Conservation (phyloP, 2,888 invertebrate species). For the Tetranychus truncatus region DNA sequence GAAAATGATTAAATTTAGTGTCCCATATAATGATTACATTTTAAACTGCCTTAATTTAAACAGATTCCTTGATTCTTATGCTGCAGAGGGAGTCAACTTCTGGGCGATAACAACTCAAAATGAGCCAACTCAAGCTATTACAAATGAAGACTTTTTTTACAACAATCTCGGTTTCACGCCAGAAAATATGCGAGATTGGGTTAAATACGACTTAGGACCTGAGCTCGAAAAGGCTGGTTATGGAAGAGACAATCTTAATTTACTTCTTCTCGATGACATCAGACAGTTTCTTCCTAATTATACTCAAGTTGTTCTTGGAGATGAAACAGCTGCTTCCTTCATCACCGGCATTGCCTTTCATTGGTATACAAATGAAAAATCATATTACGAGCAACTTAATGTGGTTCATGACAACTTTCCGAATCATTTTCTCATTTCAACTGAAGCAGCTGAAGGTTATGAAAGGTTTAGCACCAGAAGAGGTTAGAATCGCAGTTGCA, state of each 20-base stretch:
- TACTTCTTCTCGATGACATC: constrained; percentile 53
- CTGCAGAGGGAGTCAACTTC: constrained; percentile 39
- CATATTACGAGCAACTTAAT: not conserved
- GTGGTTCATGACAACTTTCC: constrained; percentile 35
- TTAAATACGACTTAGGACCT: constrained; percentile 54
- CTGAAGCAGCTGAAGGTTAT: constrained; percentile 55
- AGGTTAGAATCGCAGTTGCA: not conserved
- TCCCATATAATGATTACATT: too few relatives aligned
- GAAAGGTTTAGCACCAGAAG: not conserved
- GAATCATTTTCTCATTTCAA: constrained; percentile 51
- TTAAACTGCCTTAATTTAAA: too few relatives aligned
- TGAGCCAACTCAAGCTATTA: constrained; percentile 47
- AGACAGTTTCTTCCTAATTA: not conserved
- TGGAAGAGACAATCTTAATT: constrained; percentile 39
- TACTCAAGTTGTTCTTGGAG: constrained; percentile 21
- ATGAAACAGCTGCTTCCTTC: constrained; percentile 30
- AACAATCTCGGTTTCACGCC: constrained; percentile 17
- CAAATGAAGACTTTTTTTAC: constrained; percentile 37
- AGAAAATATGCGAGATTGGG: constrained; percentile 43
- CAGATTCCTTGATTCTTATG: constrained; percentile 59
- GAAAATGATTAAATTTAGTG: too few relatives aligned
- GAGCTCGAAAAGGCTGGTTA: constrained; percentile 43
- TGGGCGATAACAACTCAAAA: constrained; percentile 78
- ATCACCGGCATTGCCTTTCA: constrained; percentile 60
- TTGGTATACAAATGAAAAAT: constrained; percentile 51